phyloP scores from a whole-genome alignment of 1,140 invertebrate genomes.

The Zaprionus vittiger region DNA sequence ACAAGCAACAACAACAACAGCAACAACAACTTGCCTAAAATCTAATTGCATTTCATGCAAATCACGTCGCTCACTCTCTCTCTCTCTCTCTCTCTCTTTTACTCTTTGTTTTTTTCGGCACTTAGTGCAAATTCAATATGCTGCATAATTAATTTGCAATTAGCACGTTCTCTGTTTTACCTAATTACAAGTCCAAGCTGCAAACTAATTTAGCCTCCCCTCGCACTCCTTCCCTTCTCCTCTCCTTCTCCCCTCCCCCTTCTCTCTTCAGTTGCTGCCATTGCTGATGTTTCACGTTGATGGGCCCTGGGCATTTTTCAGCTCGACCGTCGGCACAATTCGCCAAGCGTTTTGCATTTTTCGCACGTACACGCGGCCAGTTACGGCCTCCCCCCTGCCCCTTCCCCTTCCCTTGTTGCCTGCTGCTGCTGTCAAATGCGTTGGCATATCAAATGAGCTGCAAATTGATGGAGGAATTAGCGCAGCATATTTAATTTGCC shows the following conservation, averaged over 20 bases:
- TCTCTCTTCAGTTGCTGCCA: not conserved
- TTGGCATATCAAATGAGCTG: slow-evolving; percentile 82
- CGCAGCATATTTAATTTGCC: slow-evolving; percentile 77
- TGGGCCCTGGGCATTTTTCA: slow-evolving; percentile 19
- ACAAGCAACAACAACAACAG: slow-evolving; percentile 39
- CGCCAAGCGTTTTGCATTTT: slow-evolving; percentile 42
- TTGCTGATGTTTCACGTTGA: slow-evolving; percentile 4
- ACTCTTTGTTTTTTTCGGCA: not conserved
- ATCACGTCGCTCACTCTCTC: slow-evolving; percentile 55
- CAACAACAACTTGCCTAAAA: slow-evolving; percentile 46
- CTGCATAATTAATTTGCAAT: slow-evolving; percentile 84
- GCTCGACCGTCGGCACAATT: slow-evolving; percentile 29
- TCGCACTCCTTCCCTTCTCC: slow-evolving; percentile 6
- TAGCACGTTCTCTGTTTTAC: slow-evolving; percentile 84
- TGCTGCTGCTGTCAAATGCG: slow-evolving; percentile 66
- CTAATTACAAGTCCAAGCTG: slow-evolving; percentile 74
- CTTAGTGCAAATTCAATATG: slow-evolving; percentile 82
- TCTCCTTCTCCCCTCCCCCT: not conserved
- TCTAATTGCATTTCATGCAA: slow-evolving; percentile 73
- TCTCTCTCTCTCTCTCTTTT: slow-evolving; percentile 2
- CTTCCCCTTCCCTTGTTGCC: not conserved
- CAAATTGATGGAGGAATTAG: slow-evolving; percentile 82
- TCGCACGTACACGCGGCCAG: slow-evolving; percentile 56
- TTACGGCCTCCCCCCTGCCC: not conserved
- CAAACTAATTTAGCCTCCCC: slow-evolving; percentile 61